Base-by-base conservation (phyloP, 2,888 invertebrate genomes). In the Archaeoteleia sp. region DNA sequence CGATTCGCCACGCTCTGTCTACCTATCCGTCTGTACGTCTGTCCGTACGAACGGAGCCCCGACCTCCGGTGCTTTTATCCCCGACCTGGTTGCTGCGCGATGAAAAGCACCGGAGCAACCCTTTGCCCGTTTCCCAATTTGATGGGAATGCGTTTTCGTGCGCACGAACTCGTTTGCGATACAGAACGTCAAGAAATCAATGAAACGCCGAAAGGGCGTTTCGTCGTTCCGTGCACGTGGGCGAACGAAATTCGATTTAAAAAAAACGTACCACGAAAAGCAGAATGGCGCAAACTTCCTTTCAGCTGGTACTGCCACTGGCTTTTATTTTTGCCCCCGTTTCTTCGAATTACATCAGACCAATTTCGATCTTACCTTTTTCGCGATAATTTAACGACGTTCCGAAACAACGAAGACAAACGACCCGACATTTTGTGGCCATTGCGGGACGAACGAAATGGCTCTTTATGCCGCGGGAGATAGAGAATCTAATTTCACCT, bases 1-100 rank as follows among this genome's bases (percentile, higher is more conserved):
- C 77, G 79, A 82, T 83, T 82, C 77, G 76, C 75, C 74, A 79
- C 72, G 77, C 74, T 75, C 70, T 57, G 67, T 54, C 67, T 63
- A 46, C 37, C 53, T 57, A 55, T 62, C 49, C 54, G 57, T 58
- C 62, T 62, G 54, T 49, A 35, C 51, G 15, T 30, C n/a, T n/a
- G n/a, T n/a, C n/a, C n/a, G 23, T 43, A 20, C 60, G 46, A 45
- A 37, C 57, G 54, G 53, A 32, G 17, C 43, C 34, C 34, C 34
- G 53, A 45, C 43, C 34, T 39, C 32, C 20, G 42, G 34, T 42
- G 63, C 65, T 53, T 62, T 30, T 49, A 57, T 54, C 60, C 54
- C 46, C 34, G 27, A 53, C 53, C 48, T 57, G 67, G 40, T 35
- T 27, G 42, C 42, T 9, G 62, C 53, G 25, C 46, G 60, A 57